Conservation (phyloP, 2,113 vertebrate species). For the Promerops cafer region DNA sequence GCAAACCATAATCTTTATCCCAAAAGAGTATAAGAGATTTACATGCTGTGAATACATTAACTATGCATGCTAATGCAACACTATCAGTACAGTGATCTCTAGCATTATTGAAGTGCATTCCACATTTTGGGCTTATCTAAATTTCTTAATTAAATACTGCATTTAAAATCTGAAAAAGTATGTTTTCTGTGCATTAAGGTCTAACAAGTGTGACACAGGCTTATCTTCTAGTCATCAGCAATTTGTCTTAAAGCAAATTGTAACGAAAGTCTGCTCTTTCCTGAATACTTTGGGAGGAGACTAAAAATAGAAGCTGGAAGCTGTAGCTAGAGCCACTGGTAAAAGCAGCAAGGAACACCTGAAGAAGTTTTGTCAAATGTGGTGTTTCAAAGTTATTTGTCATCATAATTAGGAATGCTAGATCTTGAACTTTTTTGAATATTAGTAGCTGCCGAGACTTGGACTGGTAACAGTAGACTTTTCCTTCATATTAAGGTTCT, state of each 20-base stretch:
- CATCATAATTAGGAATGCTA: background rate
- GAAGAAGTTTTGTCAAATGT: background rate
- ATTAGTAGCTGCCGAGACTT: background rate
- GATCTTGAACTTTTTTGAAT: background rate
- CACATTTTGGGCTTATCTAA: slow-evolving; percentile 20
- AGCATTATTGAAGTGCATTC: background rate
- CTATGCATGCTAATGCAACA: background rate
- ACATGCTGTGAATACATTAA: background rate
- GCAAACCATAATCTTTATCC: background rate
- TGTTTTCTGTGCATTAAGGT: background rate
- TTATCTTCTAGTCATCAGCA: slow-evolving; percentile 29
- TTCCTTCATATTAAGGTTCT: background rate
- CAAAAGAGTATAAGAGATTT: background rate
- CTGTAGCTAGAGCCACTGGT: background rate
- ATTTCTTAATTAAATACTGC: slow-evolving; percentile 59
- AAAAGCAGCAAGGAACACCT: background rate
- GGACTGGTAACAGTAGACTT: background rate
- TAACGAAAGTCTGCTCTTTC: background rate
- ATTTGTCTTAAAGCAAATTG: slow-evolving; percentile 14
- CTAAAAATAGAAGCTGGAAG: background rate
- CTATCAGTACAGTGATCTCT: background rate
- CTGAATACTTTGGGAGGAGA: background rate
- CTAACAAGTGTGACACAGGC: background rate
- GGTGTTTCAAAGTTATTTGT: background rate
- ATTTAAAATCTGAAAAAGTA: slow-evolving; percentile 29